phyloP scores from a whole-genome alignment of 2,888 invertebrate species.

The Cryptus armator region DNA sequence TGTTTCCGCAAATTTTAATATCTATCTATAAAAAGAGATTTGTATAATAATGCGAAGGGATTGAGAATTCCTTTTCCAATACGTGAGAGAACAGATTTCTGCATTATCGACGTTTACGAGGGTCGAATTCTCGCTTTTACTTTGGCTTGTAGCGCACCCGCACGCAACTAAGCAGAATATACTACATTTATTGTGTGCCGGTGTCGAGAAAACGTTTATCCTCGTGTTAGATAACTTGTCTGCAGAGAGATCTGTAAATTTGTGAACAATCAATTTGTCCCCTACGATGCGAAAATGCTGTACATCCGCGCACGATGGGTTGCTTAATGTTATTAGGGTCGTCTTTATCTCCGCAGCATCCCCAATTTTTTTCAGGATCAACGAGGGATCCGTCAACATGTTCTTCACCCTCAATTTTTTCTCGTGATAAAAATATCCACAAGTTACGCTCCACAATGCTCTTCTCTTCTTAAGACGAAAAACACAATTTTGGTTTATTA shows the following conservation, averaged over 20 bases:
- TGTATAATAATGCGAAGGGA: background rate
- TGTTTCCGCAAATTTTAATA: background rate
- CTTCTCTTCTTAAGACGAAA: background rate
- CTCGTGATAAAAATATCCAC: background rate
- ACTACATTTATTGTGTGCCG: background rate
- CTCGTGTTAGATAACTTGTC: background rate
- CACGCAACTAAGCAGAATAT: background rate
- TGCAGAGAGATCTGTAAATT: background rate
- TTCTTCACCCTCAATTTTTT: background rate
- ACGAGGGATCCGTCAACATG: too few relatives aligned
- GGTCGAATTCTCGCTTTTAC: background rate
- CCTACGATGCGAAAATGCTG: background rate
- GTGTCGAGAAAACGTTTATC: background rate
- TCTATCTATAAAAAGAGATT: background rate
- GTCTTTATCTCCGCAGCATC: background rate
- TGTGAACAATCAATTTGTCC: background rate
- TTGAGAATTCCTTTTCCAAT: background rate
- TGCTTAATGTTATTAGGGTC: background rate
- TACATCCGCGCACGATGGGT: background rate
- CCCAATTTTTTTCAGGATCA: background rate
- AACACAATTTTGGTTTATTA: background rate
- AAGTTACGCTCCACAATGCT: background rate
- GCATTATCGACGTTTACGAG: background rate
- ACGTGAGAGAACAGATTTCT: background rate
- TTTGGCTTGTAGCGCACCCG: constrained; percentile 16